These are phyloP conservation scores for Siniperca undulata DNA, from an alignment of 2,797 vertebrate genomes.

Conservation along the genomic window DNA sequence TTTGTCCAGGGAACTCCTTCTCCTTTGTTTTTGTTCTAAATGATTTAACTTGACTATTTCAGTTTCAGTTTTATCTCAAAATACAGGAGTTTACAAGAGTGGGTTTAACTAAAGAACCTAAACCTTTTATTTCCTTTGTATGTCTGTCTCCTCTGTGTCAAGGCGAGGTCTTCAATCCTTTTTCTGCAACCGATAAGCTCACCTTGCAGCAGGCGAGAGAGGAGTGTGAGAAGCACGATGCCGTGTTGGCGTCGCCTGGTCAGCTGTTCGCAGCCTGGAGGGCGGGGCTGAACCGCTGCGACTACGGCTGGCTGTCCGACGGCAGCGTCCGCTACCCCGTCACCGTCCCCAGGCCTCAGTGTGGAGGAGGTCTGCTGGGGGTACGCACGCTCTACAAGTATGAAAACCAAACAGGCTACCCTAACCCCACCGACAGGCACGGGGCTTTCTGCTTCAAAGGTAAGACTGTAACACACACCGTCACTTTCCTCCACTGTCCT, in stretches of 20 bases:
- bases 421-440: constrained; percentile 84
- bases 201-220: constrained; percentile 87
- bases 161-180: constrained; percentile 91
- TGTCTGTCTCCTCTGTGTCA: not conserved
- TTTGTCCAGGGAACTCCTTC: no score
- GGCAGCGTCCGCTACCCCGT: constrained; percentile 95
- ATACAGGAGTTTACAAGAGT: no score
- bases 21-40: no score
- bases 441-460: constrained; percentile 94
- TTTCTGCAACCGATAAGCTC: constrained; percentile 78
- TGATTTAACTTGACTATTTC: no score
- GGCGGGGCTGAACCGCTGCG: constrained; percentile 91
- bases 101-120: not conserved
- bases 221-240: constrained; percentile 79
- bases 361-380: constrained; percentile 93
- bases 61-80: no score
- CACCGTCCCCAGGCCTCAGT: constrained; percentile 90
- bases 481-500: not conserved
- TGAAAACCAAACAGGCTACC: constrained; percentile 92
- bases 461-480: constrained; percentile 73
- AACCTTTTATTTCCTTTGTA: not conserved
- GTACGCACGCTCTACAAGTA: constrained; percentile 94
- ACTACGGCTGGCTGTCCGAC: constrained; percentile 93
- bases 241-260: constrained; percentile 88
- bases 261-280: constrained; percentile 94